phyloP scores from a whole-genome alignment of 2,888 invertebrate genomes.

The Cephus sareptanus region DNA sequence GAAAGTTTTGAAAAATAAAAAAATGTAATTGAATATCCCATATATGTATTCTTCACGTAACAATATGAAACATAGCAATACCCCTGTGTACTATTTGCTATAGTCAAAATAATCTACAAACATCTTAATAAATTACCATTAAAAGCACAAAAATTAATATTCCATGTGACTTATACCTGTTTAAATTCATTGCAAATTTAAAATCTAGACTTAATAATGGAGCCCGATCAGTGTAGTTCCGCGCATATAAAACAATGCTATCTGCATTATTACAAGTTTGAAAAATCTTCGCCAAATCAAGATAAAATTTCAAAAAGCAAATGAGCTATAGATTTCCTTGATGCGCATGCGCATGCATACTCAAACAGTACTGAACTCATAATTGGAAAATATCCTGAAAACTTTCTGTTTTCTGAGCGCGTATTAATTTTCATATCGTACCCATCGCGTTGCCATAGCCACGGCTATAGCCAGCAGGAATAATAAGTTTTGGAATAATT shows the following conservation, averaged over 20 bases:
- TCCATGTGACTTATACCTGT: not conserved
- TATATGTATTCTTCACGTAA: no score
- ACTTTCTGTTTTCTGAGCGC: constrained; percentile 36
- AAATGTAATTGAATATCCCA: no score
- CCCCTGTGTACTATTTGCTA: no score
- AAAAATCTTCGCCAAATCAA: not conserved
- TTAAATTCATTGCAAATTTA: not conserved
- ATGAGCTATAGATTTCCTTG: not conserved
- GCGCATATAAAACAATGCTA: no score
- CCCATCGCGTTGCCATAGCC: constrained; percentile 30
- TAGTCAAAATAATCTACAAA: no score
- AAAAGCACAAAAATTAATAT: not conserved
- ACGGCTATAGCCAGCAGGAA: constrained; percentile 33
- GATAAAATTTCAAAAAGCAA: not conserved
- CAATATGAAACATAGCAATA: no score
- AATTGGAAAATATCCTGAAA: constrained; percentile 37
- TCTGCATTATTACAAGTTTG: not conserved
- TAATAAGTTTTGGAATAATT: constrained; percentile 49
- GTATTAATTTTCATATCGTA: constrained; percentile 43
- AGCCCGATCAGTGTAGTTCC: no score
- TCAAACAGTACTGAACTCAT: constrained; percentile 5
- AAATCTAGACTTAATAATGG: not conserved
- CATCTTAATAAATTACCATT: no score
- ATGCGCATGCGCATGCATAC: not conserved
- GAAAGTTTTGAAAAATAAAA: no score